Percentiles rank a stretch among this genome's conserved stretches.
Evolutionary conservation across 37 sponge, comb jelly and placozoan species (phyloP).

Genomic region (Theonella swinhoei): DNA sequence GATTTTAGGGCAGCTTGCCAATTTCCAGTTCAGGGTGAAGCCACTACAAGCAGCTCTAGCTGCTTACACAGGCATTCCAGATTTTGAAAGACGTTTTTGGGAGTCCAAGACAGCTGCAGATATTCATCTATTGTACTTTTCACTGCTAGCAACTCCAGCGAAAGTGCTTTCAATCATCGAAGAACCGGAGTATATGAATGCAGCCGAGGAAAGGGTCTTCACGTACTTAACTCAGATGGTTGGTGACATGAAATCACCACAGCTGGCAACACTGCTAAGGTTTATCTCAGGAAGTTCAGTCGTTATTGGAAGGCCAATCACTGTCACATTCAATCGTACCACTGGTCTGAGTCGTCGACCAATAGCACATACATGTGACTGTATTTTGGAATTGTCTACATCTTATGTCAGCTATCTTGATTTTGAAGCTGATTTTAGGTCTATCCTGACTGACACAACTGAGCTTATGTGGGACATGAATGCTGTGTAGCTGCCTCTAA

Average conservation of each 20-base stretch:
- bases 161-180: constrained; percentile 10
- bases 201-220: constrained; percentile 17
- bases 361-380: constrained; percentile 22
- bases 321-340: not conserved
- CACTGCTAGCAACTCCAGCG: not conserved
- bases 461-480: constrained; percentile 12
- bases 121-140: not conserved
- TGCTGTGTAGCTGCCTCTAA: constrained; percentile 9
- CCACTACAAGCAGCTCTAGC: constrained; percentile 1
- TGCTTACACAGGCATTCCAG: constrained; percentile 4
- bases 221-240: constrained; percentile 18
- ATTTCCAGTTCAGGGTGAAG: constrained; percentile 14
- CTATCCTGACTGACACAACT: not conserved
- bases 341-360: constrained; percentile 15
- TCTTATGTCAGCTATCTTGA: constrained; percentile 18
- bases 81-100: constrained; percentile 2
- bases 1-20: not conserved
- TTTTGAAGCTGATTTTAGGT: constrained; percentile 18
- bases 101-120: not conserved
- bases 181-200: not conserved
- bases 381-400: not conserved
- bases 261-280: not conserved
- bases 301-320: not conserved
- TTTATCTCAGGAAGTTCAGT: constrained; percentile 37
- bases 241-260: constrained; percentile 14